Evolutionary conservation across 2,888 invertebrate species (phyloP), one percentile per base, ranked within the genome.

Genomic region (Epinotia bilunana): DNA sequence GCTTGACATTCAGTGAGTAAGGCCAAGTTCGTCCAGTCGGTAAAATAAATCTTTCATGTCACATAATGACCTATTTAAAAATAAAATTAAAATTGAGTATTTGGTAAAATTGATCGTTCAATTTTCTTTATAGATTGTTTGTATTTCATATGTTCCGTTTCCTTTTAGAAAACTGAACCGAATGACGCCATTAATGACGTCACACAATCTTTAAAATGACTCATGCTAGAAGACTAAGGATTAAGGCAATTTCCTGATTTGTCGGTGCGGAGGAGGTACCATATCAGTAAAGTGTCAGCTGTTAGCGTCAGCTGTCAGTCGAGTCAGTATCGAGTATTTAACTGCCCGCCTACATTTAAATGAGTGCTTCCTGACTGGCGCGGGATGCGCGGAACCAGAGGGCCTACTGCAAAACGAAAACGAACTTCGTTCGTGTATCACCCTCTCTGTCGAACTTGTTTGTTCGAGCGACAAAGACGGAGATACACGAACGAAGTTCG

Each of bases 1-100:
- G 83, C 79, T 83, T 86, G 86, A 83, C 84, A 87, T 86, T 87
- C 79, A 79, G 74, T 72, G 74, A 82, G 76, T 81, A 88, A 89
- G 90, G 91, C 88, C 82, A 77, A 83, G 78, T 84, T 80, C 84
- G 81, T 84, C 80, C 81, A 80, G 78, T 78, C 81, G 83, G 80
- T 82, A 82, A 82, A 83, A 87, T 87, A 86, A 85, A 87, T 87
- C 83, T 80, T 75, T 78, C 79, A 80, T 79, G 82, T 81, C 79
- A 81, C 78, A 77, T 74, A 78, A 20, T 20, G 20, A 79, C 77
- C 79, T 79, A 76, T 82, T 86, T 85, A 83, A 81, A 84, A 85
- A 87, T 87, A 78, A 77, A 70, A 73, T 82, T 82, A 84, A 33
- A 70, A 74, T 57, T 73, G 46, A 68, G 23, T 69, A 63, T 63